These are phyloP conservation scores for Conger conger DNA, from an alignment of 2,113 vertebrate genomes.

Conservation along the genomic window DNA sequence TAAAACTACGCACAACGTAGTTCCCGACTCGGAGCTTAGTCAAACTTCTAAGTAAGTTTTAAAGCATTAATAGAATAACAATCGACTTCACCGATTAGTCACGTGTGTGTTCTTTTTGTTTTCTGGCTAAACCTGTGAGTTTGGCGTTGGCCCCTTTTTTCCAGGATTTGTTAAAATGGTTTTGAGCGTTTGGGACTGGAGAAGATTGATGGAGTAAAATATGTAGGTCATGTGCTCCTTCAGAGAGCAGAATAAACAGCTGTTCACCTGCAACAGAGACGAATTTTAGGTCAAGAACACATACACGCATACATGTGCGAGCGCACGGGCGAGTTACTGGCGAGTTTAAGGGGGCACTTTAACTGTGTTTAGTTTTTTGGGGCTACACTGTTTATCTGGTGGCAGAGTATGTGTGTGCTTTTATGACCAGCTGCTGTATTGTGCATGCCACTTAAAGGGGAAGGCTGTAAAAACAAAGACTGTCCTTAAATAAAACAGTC, in stretches of 20 bases:
- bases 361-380: not conserved
- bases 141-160: slow-evolving; percentile 29
- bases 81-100: no score
- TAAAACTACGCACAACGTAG: no score
- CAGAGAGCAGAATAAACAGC: slow-evolving; percentile 29
- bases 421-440: not conserved
- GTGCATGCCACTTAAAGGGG: not conserved
- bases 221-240: slow-evolving; percentile 52
- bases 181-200: slow-evolving; percentile 38
- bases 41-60: not conserved
- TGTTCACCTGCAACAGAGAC: slow-evolving; percentile 22
- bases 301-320: not conserved
- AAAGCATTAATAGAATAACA: no score
- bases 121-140: not conserved
- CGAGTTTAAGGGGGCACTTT: not conserved
- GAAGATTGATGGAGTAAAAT: slow-evolving; percentile 62
- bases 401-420: no score
- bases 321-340: not conserved
- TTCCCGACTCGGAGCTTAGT: no score
- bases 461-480: not conserved
- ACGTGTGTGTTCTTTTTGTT: no score
- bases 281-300: not conserved
- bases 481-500: not conserved
- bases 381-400: not conserved
- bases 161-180: slow-evolving; percentile 47